Evolutionary conservation across 2,888 invertebrate species (phyloP), one percentile per base, ranked within the genome.

Genomic region (Lissocephala sabroskyi): DNA sequence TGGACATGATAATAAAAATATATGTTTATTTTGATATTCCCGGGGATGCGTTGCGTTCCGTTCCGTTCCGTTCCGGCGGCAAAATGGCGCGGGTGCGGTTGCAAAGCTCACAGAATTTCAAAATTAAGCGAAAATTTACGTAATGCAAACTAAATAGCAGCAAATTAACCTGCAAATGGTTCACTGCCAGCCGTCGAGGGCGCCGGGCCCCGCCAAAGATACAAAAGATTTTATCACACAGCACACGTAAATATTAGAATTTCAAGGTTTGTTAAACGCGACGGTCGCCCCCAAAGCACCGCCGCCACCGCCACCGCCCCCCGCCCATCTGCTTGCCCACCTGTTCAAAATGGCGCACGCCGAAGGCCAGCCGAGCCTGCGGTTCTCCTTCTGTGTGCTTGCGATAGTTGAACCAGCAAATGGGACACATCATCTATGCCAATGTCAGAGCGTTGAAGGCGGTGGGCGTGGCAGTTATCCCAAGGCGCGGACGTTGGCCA

Each of bases 101-200:
- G 33, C 46, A 32, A 10, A 46, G 23, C 45, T 46, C 33, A 30
- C 46, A 40, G 46, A 46, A 41, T 41, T 46, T 46, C 46, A 46
- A 46, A 46, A 46, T 46, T 46, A 46, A 46, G 46, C 46, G 46
- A 46, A 46, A 46, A 46, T 46, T 46, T 46, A 46, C 46, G 46
- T 46, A 46, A 46, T 46, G 46, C 46, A 39, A 46, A 46, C 46
- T 46, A 46, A 46, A 46, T 46, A 46, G 46, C 46, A 46, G 40
- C 19, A 46, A 46, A 46, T 46, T 46, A 46, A 46, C 46, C 46
- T 46, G 46, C 46, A 46, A 46, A 46, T 46, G 46, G 46, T 46
- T 46, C 17, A 35, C 23, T 10, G 35, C 23, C 28, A 41, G 18
- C 30, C 17, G 19, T 16, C 18, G 19, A 17, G 13, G 7, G 17